Base-by-base conservation (phyloP, 2,113 vertebrate species). In the Cephalopholis sonnerati region DNA sequence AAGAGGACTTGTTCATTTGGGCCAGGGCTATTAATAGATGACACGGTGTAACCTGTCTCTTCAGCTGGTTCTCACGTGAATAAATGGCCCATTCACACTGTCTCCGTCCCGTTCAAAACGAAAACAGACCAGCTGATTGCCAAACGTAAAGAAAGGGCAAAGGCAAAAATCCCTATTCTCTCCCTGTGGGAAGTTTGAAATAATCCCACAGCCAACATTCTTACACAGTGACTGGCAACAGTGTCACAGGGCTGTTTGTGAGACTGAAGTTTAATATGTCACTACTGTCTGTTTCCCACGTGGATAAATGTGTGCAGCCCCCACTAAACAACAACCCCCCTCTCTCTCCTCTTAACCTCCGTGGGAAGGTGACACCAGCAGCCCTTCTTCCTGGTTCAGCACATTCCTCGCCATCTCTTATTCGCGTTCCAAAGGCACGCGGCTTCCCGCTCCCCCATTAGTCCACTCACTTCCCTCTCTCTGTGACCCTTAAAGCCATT, bases 261-360 rank as follows among this genome's bases (percentile, higher is more conserved):
- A 57, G 65, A 82, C 64, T 48, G 65, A 78, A 79, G 84, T 92
- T 90, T 89, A 88, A 91, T 92, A 78, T 92, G 90, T 93, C 74
- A 90, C 84, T 74, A 63, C 74, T 64, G 64, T 82, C 72, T 55
- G 83, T 92, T 93, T 94, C 93, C 88, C 93, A 94, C 81, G 74
- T 91, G 89, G 84, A 92, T 92, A 58, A 90, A 92, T 91, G 86
- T 72, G 69, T 73, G 87, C 84, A 58, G 46, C 61, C 67, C 83
- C 32, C 51, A 61, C 76, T 24, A 67, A 79, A 85, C 84, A 91
- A 87, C 57, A 22, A 50, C 46, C 53, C 39, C 25, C 54, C 44
- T 46, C 48, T 2, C 20, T 41, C 39, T 59, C n/a, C 79, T 57
- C 74, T 86, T 77, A 84, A 73, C 79, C 79, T 81, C 85, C 72